A percentile compares a stretch with the other conserved stretches of the same genome.
Conservation (phyloP, 1,140 invertebrate species). For the Lycorma delicatula region DNA sequence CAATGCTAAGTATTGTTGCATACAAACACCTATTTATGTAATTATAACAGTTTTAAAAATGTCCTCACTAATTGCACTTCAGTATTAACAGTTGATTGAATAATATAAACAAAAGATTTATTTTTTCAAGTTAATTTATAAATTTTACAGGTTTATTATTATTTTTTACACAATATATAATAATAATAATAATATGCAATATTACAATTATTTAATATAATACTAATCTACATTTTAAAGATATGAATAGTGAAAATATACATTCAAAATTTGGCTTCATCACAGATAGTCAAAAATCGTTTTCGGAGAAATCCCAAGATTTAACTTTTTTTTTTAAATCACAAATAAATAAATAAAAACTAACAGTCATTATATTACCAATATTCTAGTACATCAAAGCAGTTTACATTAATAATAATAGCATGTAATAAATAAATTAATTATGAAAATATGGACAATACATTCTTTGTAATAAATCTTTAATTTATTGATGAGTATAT, state of each 20-base stretch:
- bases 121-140: background rate
- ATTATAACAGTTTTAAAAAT: background rate
- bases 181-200: background rate
- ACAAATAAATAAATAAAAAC: background rate
- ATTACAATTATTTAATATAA: background rate
- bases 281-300: slow-evolving; percentile 28
- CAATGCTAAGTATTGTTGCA: background rate
- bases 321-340: background rate
- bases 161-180: background rate
- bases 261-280: slow-evolving; percentile 30
- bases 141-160: background rate
- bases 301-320: slow-evolving; percentile 26
- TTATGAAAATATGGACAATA: no score
- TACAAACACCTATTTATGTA: background rate
- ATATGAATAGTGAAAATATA: slow-evolving; percentile 29
- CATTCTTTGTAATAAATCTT: background rate
- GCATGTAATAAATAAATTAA: no score
- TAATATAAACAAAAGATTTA: background rate
- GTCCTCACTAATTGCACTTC: slow-evolving; percentile 1
- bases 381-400: no score
- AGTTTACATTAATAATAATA: no score
- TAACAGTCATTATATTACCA: no score
- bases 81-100: background rate
- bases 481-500: background rate
- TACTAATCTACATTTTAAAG: slow-evolving; percentile 18